Evolutionary conservation across 2,888 invertebrate genomes (phyloP).

Genomic region (Aspidiotus destructor): DNA sequence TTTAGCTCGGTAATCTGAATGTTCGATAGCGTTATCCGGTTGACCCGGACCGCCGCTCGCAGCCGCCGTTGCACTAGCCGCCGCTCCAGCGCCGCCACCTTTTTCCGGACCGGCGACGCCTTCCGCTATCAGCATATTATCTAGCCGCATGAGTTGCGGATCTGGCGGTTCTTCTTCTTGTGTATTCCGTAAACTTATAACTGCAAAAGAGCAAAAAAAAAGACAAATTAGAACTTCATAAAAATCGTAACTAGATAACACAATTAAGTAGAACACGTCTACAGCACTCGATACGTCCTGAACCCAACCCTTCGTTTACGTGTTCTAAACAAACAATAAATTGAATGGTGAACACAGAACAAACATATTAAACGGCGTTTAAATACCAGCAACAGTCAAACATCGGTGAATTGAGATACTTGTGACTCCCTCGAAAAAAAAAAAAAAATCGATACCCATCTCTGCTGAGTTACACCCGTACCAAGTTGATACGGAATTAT

Average conservation of each 20-base stretch:
- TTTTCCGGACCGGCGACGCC: slow-evolving; percentile 95
- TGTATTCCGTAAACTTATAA: slow-evolving; percentile 86
- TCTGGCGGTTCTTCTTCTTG: slow-evolving; percentile 98
- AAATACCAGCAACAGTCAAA: too few species aligned
- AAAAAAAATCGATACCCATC: too few species aligned
- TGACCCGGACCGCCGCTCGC: slow-evolving; percentile 62
- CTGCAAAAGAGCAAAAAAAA: slow-evolving; percentile 45
- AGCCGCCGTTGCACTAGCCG: slow-evolving; percentile 81
- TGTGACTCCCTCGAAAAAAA: too few species aligned
- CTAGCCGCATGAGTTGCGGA: slow-evolving; percentile 94
- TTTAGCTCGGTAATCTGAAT: slow-evolving; percentile 98
- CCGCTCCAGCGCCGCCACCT: slow-evolving; percentile 77
- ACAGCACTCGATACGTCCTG: too few species aligned
- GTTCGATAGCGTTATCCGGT: slow-evolving; percentile 94
- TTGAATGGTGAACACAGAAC: too few species aligned
- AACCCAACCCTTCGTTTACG: too few species aligned
- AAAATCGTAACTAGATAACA: not conserved
- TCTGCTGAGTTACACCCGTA: too few species aligned
- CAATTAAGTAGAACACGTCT: not conserved
- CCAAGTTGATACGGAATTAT: too few species aligned
- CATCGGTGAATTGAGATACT: too few species aligned
- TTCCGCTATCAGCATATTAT: slow-evolving; percentile 98
- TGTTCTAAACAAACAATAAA: too few species aligned
- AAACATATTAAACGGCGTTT: too few species aligned
- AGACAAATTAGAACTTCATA: not conserved